Base-by-base conservation (phyloP, 92 coral and sea anemone genomes). In the Virgularia gustaviana region DNA sequence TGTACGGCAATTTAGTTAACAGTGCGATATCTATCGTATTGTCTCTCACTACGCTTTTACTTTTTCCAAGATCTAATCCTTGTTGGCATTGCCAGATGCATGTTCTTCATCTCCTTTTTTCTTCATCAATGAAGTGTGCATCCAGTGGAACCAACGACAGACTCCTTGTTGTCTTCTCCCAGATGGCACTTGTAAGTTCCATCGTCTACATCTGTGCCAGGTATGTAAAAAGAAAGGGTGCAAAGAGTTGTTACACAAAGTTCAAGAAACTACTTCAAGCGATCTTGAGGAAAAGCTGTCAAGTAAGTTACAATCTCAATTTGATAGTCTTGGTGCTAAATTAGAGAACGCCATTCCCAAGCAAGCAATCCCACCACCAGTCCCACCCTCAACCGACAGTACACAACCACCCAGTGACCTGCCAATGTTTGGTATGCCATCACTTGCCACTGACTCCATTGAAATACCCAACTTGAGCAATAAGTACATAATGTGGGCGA, bases 401-500 rank as follows among this genome's bases (percentile, higher is more conserved):
- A 60, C 32, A 9, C 65, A 37, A 58, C 65, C 65, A 58, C 8
- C 65, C 27, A 58, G 12, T 58, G 65, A 58, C 33, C 33, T 27
- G 12, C 65, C 65, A 30, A n/a, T 58, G 36, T 58, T 58, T 58
- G 65, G 65, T 34, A 58, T 58, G 36, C 65, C 65, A 58, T 23
- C 36, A 12, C 35, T 58, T 58, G 65, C 32, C 34, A 25, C 65
- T 28, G 39, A 29, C 33, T 58, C 65, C 13, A 18, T 58, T 28
- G 65, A 58, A 58, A 30, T 58, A 3, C 65, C 65, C 33, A 41
- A 58, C 18, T 58, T 58, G 18, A 58, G 65, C 65, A 58, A 58
- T 37, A 58, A 58, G 41, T 30, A 53, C 31, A 76, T 65, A 31
- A 29, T 64, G 81, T 77, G 64, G 41, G 56, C 73, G 30, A 65